Base-by-base conservation (phyloP, 92 coral and sea anemone genomes). In the Desmophyllum pertusum region DNA sequence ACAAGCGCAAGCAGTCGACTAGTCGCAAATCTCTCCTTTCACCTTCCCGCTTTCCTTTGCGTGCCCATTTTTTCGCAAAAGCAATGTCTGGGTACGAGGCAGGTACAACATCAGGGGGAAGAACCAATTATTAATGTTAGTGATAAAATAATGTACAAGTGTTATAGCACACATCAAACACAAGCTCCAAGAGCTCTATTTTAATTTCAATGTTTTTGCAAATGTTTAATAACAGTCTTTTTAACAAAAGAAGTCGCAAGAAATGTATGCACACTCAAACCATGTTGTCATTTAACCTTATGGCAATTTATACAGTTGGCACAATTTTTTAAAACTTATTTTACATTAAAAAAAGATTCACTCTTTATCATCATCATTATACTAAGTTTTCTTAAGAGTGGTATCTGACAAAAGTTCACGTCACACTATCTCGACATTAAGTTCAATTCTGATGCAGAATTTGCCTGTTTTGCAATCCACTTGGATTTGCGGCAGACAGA, bases 331-430 rank as follows among this genome's bases (percentile, higher is more conserved):
- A 71, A 80, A 71, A 82, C 71, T 55, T 73, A 82, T 82, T 39
- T 82, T 82, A 82, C 86, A 82, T 70, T 71, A 82, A 82, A 82
- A 80, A 82, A 82, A n/a, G 61, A 69, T 73, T 57, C 78, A 70
- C 52, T 81, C 77, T 70, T 21, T 37, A 55, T 48, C 75, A 66
- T 68, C 76, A 48, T 35, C n/a, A n/a, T n/a, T n/a, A 30, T 50
- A 19, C 76, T 65, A 69, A 67, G 41, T 80, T 80, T 51, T 67
- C 73, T 67, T 17, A 6, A n/a, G 62, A 36, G 61, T 74, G 78
- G 48, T 51, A 33, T 45, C 39, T 48, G 55, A 41, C 41, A 51
- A 68, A 46, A 6, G n/a, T 51, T 68, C 45, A 52, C 38, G n/a
- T n/a, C n/a, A 51, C 76, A 37, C 37, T 80, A 17, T 48, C 10